Conservation (phyloP, 2,113 vertebrate genomes). For the Bothrops jararaca region DNA sequence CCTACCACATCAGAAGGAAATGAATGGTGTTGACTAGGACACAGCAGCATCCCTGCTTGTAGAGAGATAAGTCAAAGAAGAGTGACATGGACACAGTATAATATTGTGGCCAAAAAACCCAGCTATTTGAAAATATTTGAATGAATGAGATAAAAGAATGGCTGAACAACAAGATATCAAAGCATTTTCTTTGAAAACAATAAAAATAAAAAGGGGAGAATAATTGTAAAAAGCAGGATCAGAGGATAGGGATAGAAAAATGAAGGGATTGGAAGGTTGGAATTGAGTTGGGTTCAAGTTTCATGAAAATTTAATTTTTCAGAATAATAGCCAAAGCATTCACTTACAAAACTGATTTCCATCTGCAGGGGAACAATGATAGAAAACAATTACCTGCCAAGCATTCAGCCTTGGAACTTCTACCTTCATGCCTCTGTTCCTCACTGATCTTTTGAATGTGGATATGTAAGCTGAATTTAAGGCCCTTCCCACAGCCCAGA, state of each 20-base stretch:
- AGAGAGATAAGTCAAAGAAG: too few species aligned
- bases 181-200: not conserved
- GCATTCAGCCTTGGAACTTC: not conserved
- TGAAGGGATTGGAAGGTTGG: not conserved
- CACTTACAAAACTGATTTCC: not conserved
- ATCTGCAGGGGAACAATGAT: not conserved
- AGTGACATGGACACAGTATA: too few species aligned
- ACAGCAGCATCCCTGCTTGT: too few species aligned
- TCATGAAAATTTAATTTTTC: not conserved
- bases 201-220: not conserved
- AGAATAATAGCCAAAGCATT: not conserved
- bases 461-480: not conserved
- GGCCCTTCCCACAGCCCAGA: not conserved
- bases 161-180: not conserved
- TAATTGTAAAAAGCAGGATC: not conserved
- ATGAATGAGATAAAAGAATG: not conserved
- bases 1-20: too few species aligned
- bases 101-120: not conserved
- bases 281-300: not conserved
- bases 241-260: not conserved
- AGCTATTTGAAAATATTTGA: not conserved
- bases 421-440: not conserved
- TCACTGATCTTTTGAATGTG: not conserved
- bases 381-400: not conserved
- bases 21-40: too few species aligned